These are phyloP conservation scores for Sminthurinus signatus DNA, from an alignment of 1,140 invertebrate genomes.

Conservation along the genomic window DNA sequence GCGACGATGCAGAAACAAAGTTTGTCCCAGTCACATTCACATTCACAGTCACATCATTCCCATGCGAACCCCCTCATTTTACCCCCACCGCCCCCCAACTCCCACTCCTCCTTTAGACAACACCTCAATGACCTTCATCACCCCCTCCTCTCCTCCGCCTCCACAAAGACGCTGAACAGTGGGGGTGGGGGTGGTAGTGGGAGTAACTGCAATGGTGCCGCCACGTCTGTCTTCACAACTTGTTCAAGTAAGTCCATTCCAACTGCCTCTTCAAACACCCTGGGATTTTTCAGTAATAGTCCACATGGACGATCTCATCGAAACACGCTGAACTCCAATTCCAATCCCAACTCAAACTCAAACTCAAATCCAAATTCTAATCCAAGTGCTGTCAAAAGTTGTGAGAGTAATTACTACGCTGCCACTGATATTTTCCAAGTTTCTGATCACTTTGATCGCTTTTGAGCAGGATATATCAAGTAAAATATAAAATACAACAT, in stretches of 20 bases:
- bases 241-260: conserved; percentile 16
- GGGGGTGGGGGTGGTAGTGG: neutral
- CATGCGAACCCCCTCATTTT: conserved; percentile 7
- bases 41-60: neutral
- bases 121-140: conserved; percentile 1
- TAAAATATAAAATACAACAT: neutral
- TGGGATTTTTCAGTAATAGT: conserved; percentile 23
- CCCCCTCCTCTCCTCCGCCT: neutral
- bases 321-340: neutral
- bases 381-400: neutral
- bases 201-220: neutral
- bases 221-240: conserved; percentile 16
- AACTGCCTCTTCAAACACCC: neutral
- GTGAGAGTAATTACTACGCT: conserved; percentile 37
- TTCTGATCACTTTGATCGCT: conserved; percentile 35
- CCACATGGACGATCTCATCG: conserved; percentile 13
- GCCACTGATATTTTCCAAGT: conserved; percentile 40
- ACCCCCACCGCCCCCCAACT: conserved; percentile 2
- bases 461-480: neutral
- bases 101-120: neutral
- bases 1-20: conserved; percentile 13
- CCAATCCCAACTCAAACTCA: neutral
- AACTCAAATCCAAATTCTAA: conserved; percentile 1
- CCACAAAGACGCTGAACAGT: conserved; percentile 4
- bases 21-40: neutral